Percentiles rank a stretch among this genome's conserved stretches.
phyloP scores from a whole-genome alignment of 2,797 vertebrate genomes.

The Odontamblyopus lacepedii region DNA sequence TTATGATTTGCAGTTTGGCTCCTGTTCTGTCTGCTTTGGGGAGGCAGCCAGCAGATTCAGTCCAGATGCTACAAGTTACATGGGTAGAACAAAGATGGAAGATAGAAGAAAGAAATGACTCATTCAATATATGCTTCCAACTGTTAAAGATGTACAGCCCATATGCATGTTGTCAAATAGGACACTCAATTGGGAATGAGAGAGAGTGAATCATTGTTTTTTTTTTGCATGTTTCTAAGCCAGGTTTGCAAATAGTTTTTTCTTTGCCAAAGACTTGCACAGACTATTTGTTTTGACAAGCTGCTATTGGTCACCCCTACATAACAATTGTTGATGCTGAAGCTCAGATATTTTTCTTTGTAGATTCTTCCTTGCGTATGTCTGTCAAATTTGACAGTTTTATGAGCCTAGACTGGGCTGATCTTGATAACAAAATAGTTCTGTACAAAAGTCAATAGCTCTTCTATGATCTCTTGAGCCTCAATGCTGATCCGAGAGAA shows the following conservation, averaged over 20 bases:
- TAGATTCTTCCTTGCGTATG: not conserved
- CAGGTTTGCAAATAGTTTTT: too few relatives aligned
- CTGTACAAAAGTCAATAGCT: not conserved
- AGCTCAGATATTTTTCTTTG: not conserved
- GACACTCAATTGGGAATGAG: not conserved
- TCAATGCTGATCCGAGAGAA: too few relatives aligned
- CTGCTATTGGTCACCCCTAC: too few relatives aligned
- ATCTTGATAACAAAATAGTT: not conserved
- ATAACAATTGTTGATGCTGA: not conserved
- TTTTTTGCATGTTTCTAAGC: too few relatives aligned
- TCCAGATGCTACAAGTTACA: constrained; percentile 63
- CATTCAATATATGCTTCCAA: not conserved
- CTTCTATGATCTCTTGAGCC: too few relatives aligned
- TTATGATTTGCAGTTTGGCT: constrained; percentile 53
- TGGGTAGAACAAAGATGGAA: constrained; percentile 17
- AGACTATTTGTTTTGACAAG: too few relatives aligned
- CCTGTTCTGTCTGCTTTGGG: constrained; percentile 26
- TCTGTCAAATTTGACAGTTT: not conserved
- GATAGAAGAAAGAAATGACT: not conserved
- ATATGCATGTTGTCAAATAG: not conserved
- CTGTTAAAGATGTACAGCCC: not conserved
- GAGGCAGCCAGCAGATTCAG: constrained; percentile 41
- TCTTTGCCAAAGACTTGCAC: too few relatives aligned
- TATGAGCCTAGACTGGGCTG: not conserved
- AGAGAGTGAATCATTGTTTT: not conserved